Base-by-base conservation (phyloP, 1,140 invertebrate species). In the Heliconius hermathena region DNA sequence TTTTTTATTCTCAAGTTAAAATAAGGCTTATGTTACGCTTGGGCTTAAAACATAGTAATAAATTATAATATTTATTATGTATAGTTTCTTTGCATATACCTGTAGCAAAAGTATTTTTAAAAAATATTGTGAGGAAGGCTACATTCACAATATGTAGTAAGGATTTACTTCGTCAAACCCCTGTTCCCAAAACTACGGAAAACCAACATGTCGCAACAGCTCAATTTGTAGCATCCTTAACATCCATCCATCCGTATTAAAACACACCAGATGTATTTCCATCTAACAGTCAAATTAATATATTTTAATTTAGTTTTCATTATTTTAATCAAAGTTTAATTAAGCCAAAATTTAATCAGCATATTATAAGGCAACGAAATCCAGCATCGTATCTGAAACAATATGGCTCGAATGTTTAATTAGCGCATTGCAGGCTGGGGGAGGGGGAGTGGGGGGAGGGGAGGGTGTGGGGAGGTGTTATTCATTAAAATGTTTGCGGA, bases 401-500 rank as follows among this genome's bases (percentile, higher is more conserved):
- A 93, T 93, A 90, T 92, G 87, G 87, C 91, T 92, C 88, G 89
- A 92, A 92, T 91, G 91, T 91, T 91, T 93, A 93, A 93, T 93
- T 93, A 93, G 90, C 89, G 87, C 88, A 90, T 90, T 90, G 90
- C 88, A 86, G 89, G 86, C 87, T 87, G 81, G 77, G 82, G 79
- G 76, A 60, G 83, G 76, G 33, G 33, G 33, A 33, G 78, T 81
- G 76, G 77, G 83, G 85, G 87, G 89, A 88, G 89, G 89, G 41
- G 78, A 36, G 83, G 76, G 78, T 80, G 74, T 78, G 83, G 85
- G 87, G 89, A 87, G 89, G 90, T 89, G 90, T 92, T 92, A 92
- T 92, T 94, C 90, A 94, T 93, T 94, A 93, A 92, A 94, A 94
- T 92, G 91, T 93, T 93, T 90, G 91, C 87, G 89, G 90, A 93